Base-by-base conservation (phyloP, 2,113 vertebrate genomes). In the Mesoclemmys tuberculata region DNA sequence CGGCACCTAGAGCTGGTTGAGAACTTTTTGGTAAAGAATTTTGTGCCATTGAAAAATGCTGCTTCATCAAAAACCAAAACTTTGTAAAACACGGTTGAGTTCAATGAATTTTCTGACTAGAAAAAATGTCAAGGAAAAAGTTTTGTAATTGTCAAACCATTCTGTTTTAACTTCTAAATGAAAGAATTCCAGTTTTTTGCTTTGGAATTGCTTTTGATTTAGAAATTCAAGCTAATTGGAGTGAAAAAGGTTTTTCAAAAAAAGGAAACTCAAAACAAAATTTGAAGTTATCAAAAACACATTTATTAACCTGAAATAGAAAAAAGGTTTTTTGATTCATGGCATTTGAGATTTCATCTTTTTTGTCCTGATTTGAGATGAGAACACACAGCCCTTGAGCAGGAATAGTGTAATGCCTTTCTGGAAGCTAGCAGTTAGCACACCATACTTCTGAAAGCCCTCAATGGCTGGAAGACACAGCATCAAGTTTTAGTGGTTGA, bases 401-500 rank as follows among this genome's bases (percentile, higher is more conserved):
- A 87, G 84, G 31, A 83, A 3, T 80, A 1, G 4, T 77, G 10
- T 3, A 26, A 48, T 38, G 24, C 6, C 38, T 87, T 2, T 22
- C 21, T 78, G 41, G 80, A 85, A 56, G 5, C 26, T 29, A 27
- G 24, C 78, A 24, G 2, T 19, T 79, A 54, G 91, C 13, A 18
- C 35, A 46, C n/a, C 83, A 52, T 71, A 4, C 49, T 84, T 52
- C 41, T n/a, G 44, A 91, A 9, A 16, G 13, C 1, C 27, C 64
- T 26, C 24, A 29, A 61, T 71, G 24, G 46, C 2, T 77, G 41
- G 8, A 55, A 13, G 27, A 41, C 35, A 48, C 1, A 0, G 1
- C 44, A 19, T n/a, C 58, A n/a, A 55, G 4, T 55, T 49, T 51
- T 61, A 80, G 21, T 18, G 27, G 5, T 31, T 55, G 80, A 90